A percentile compares a stretch with the other conserved stretches of the same genome.
These are phyloP conservation scores for Cheilosia variabilis DNA, from an alignment of 2,888 invertebrate species.

Conservation along the genomic window DNA sequence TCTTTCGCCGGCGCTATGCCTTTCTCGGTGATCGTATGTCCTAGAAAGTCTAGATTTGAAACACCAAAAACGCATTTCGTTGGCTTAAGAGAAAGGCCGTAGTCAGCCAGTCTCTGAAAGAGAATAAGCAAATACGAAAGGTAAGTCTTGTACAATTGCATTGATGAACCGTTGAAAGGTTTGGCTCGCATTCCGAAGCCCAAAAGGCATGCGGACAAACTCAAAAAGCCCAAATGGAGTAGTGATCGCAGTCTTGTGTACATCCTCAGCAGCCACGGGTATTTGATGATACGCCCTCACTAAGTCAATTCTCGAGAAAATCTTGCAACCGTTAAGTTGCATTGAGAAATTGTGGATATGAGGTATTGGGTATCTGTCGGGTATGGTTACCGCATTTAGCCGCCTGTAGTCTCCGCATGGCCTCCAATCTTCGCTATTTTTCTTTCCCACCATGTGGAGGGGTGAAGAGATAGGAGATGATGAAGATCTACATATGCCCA, in stretches of 20 bases:
- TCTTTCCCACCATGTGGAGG: constrained; percentile 48
- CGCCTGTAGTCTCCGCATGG: constrained; percentile 43
- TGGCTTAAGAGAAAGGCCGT: neutral
- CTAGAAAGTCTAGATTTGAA: neutral
- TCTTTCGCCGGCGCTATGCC: constrained; percentile 71
- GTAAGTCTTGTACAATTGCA: constrained; percentile 66
- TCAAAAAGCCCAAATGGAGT: constrained; percentile 80
- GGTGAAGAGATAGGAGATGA: constrained; percentile 41
- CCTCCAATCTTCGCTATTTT: constrained; percentile 26
- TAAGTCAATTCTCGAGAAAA: constrained; percentile 37
- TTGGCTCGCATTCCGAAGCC: constrained; percentile 73
- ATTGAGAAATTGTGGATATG: constrained; percentile 48
- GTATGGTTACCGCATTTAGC: constrained; percentile 28
- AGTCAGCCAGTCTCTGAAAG: constrained; percentile 67
- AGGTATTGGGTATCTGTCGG: constrained; percentile 35
- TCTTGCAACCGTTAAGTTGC: constrained; percentile 6
- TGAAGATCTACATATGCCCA: constrained; percentile 49
- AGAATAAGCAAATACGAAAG: constrained; percentile 70
- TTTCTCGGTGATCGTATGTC: constrained; percentile 49
- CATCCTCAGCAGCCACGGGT: constrained; percentile 75
- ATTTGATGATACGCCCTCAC: constrained; percentile 78
- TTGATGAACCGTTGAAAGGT: constrained; percentile 51
- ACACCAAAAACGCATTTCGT: neutral
- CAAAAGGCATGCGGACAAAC: constrained; percentile 78
- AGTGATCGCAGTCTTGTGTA: constrained; percentile 67